Conservation (phyloP, 2,888 invertebrate species). For the Magallana nippona region DNA sequence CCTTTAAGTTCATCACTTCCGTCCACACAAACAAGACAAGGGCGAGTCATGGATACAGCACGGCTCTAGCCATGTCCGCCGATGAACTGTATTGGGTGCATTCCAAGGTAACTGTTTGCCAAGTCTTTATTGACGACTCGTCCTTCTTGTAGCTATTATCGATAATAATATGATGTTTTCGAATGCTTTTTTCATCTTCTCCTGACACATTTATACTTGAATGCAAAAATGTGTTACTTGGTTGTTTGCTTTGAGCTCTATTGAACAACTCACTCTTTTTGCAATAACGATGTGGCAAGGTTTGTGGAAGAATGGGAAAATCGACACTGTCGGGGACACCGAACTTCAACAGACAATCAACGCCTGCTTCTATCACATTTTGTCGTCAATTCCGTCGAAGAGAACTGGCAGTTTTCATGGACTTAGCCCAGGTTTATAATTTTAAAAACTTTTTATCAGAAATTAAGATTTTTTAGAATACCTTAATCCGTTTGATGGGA, state of each 20-base stretch:
- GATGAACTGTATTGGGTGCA: conserved; percentile 17
- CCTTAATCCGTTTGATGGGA: neutral
- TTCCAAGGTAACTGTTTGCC: neutral
- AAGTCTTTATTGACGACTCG: too few species aligned
- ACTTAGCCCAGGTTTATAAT: conserved; percentile 58
- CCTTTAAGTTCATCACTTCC: conserved; percentile 51
- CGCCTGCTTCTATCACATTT: conserved; percentile 68
- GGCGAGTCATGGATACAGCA: conserved; percentile 40
- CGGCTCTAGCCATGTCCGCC: conserved; percentile 42
- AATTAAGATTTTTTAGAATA: neutral
- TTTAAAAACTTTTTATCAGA: too few species aligned
- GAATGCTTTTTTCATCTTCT: too few species aligned
- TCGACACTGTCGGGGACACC: conserved; percentile 53
- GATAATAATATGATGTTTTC: too few species aligned
- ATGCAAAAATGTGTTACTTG: neutral
- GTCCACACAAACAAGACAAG: conserved; percentile 50
- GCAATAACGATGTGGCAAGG: conserved; percentile 38
- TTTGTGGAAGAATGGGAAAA: conserved; percentile 55
- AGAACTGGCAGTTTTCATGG: conserved; percentile 59
- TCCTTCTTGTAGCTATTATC: too few species aligned
- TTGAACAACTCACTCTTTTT: neutral
- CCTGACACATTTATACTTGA: too few species aligned
- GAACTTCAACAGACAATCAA: conserved; percentile 50
- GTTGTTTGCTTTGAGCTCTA: neutral
- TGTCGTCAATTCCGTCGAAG: conserved; percentile 68